phyloP scores from a whole-genome alignment of 1,140 invertebrate genomes.

The Drosophila bipectinata region DNA sequence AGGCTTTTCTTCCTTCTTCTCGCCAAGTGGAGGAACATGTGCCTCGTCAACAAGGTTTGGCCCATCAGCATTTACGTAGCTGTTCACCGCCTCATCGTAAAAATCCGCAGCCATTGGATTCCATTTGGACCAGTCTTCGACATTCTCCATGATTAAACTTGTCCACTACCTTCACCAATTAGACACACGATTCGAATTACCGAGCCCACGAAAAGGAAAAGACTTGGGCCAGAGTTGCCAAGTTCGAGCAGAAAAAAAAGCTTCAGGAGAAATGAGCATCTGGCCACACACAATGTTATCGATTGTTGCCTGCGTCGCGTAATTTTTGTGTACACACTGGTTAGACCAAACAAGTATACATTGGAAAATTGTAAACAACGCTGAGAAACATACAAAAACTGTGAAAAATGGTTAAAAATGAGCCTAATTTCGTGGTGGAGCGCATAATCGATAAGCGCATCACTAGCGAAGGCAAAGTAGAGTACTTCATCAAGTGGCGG shows the following conservation, averaged over 20 bases:
- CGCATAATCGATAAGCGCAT: constrained; percentile 84
- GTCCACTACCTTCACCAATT: not conserved
- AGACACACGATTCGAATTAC: constrained; percentile 12
- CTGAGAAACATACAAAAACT: not conserved
- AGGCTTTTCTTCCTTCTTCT: not conserved
- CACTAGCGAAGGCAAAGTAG: constrained; percentile 82
- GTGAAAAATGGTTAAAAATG: constrained; percentile 66
- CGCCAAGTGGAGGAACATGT: not conserved
- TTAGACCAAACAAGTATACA: not conserved
- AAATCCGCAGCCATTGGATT: constrained; percentile 55
- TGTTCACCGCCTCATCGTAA: constrained; percentile 21
- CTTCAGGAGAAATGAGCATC: not conserved
- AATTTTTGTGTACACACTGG: constrained; percentile 11
- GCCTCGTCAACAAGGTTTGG: constrained; percentile 11
- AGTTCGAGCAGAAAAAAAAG: not conserved
- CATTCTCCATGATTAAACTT: not conserved
- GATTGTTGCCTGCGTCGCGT: not conserved
- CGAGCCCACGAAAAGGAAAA: constrained; percentile 5
- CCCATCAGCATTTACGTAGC: constrained; percentile 9
- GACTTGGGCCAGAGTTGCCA: not conserved
- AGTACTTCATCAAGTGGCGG: constrained; percentile 84
- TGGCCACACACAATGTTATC: constrained; percentile 6
- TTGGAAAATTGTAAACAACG: constrained; percentile 22
- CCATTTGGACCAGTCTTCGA: constrained; percentile 35
- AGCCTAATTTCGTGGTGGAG: constrained; percentile 82